These are phyloP conservation scores for Hypomecis atomaria DNA, from an alignment of 2,888 invertebrate species.

Conservation along the genomic window DNA sequence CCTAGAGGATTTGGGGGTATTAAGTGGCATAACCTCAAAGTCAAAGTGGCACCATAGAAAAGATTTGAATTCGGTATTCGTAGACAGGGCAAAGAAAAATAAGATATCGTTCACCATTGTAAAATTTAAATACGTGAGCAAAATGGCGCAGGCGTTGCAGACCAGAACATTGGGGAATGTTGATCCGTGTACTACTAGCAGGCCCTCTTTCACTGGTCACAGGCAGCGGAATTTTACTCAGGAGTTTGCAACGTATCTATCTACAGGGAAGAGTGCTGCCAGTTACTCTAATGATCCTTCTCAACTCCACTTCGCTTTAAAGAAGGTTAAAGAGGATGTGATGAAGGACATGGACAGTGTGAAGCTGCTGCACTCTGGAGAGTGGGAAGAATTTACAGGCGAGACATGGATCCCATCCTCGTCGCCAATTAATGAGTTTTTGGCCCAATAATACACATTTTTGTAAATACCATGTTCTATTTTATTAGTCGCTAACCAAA, in stretches of 20 bases:
- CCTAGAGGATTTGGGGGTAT: neutral
- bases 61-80: neutral
- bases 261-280: neutral
- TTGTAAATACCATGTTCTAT: no score
- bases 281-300: neutral
- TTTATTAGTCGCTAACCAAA: no score
- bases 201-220: neutral
- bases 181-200: neutral
- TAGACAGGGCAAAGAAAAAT: neutral
- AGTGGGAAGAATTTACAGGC: neutral
- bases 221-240: neutral
- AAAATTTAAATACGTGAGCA: neutral
- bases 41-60: slow-evolving; percentile 1
- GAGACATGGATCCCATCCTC: neutral
- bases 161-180: neutral
- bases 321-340: slow-evolving; percentile 1
- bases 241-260: neutral
- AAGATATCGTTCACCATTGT: neutral
- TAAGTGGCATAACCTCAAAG: neutral
- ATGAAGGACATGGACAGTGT: slow-evolving; percentile 2
- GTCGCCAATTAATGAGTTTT: no score
- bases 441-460: no score
- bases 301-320: neutral
- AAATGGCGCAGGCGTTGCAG: neutral
- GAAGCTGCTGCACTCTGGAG: neutral